These are phyloP conservation scores for Phortica okadai DNA, from an alignment of 2,888 invertebrate genomes.

Conservation along the genomic window DNA sequence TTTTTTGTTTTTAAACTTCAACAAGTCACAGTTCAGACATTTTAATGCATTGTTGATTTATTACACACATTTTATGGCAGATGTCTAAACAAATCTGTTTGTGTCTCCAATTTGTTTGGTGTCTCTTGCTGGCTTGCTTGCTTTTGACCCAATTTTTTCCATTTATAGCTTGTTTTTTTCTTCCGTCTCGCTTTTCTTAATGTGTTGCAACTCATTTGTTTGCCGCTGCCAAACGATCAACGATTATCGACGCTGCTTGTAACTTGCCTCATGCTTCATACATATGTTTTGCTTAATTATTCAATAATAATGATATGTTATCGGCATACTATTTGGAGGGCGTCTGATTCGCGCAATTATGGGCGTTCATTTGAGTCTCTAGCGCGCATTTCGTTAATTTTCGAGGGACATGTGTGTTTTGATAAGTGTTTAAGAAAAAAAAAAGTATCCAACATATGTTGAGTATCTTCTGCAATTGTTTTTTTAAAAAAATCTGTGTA, in stretches of 20 bases:
- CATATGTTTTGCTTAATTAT: no score
- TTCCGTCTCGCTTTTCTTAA: no score
- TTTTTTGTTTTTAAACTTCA: no score
- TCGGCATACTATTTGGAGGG: neutral
- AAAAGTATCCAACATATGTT: no score
- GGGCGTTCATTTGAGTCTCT: neutral
- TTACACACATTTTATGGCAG: slow-evolving; percentile 4
- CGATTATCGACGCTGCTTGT: no score
- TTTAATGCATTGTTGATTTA: slow-evolving; percentile 2
- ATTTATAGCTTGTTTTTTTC: neutral
- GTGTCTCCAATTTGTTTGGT: slow-evolving; percentile 10
- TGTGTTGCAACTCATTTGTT: no score
- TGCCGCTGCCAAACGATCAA: no score
- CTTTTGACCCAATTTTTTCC: neutral
- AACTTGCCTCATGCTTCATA: no score
- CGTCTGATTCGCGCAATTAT: neutral
- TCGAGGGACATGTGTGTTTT: neutral
- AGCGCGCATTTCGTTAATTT: neutral
- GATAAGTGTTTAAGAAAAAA: neutral
- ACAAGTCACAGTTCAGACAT: neutral
- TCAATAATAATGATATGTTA: no score
- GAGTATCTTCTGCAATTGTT: no score
- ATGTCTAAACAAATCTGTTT: slow-evolving; percentile 13
- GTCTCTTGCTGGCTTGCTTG: neutral
- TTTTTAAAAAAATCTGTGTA: no score